Conservation (phyloP, 2,797 vertebrate genomes). For the Enteromius trimaculatus region DNA sequence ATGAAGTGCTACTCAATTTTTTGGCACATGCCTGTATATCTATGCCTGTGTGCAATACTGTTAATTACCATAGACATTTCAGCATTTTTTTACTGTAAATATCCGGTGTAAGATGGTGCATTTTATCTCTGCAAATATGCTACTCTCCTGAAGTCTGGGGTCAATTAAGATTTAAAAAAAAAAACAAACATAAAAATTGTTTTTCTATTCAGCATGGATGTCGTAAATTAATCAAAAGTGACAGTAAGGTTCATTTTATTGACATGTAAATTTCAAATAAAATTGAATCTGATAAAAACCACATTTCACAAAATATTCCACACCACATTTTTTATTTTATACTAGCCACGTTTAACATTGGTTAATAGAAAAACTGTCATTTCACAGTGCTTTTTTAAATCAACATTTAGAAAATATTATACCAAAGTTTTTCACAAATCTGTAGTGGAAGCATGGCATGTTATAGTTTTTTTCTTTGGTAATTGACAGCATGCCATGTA, state of each 20-base stretch:
- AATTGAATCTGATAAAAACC: background rate
- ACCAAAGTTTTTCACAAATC: too few relatives aligned
- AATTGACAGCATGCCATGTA: background rate
- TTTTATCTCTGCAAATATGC: background rate
- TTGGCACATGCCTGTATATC: background rate
- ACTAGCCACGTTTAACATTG: too few relatives aligned
- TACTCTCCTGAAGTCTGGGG: background rate
- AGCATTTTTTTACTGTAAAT: background rate
- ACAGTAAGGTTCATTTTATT: too few relatives aligned
- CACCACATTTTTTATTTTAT: too few relatives aligned
- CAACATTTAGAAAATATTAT: too few relatives aligned
- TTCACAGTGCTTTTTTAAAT: too few relatives aligned
- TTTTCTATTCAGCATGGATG: background rate
- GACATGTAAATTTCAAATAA: background rate
- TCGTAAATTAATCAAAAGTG: background rate
- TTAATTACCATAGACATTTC: background rate
- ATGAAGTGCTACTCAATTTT: too few relatives aligned
- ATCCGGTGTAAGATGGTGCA: too few relatives aligned
- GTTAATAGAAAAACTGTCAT: too few relatives aligned
- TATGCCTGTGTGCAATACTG: background rate
- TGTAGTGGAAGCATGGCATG: background rate
- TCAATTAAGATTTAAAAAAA: background rate
- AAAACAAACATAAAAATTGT: background rate
- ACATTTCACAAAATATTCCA: background rate
- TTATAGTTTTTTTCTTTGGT: background rate